Conservation (phyloP, 2,797 vertebrate genomes). For the Crocidura indochinensis region DNA sequence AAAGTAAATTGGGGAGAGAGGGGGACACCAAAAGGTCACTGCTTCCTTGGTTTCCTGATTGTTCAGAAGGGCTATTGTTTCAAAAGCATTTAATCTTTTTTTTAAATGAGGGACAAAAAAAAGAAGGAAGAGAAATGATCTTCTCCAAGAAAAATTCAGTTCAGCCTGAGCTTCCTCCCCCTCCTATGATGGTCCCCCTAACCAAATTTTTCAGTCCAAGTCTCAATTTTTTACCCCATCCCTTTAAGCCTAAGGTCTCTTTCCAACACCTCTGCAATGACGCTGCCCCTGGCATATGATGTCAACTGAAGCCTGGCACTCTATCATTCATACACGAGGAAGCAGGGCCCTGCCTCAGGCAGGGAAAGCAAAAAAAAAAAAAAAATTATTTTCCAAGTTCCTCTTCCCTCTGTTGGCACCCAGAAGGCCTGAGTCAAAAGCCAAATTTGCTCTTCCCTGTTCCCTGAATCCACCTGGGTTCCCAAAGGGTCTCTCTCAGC, state of each 20-base stretch:
- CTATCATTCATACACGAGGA: not conserved
- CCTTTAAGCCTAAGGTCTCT: not conserved
- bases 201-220: not conserved
- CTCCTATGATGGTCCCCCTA: not conserved
- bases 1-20: not conserved
- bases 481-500: not conserved
- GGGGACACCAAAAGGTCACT: too few relatives aligned
- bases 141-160: slow-evolving; percentile 41
- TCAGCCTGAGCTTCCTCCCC: not conserved
- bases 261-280: not conserved
- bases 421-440: not conserved
- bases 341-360: too few relatives aligned
- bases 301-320: too few relatives aligned
- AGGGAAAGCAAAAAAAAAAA: not conserved
- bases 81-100: not conserved
- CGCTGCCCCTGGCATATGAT: too few relatives aligned
- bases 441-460: not conserved
- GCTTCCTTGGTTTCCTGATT: not conserved
- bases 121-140: not conserved
- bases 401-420: not conserved
- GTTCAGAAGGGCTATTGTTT: slow-evolving; percentile 40
- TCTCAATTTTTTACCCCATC: not conserved
- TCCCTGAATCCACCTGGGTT: not conserved
- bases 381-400: not conserved
- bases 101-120: too few relatives aligned